Evolutionary conservation across 2,113 vertebrate species (phyloP), one percentile per base, ranked within the genome.

Genomic region (Nesogale talazaci): DNA sequence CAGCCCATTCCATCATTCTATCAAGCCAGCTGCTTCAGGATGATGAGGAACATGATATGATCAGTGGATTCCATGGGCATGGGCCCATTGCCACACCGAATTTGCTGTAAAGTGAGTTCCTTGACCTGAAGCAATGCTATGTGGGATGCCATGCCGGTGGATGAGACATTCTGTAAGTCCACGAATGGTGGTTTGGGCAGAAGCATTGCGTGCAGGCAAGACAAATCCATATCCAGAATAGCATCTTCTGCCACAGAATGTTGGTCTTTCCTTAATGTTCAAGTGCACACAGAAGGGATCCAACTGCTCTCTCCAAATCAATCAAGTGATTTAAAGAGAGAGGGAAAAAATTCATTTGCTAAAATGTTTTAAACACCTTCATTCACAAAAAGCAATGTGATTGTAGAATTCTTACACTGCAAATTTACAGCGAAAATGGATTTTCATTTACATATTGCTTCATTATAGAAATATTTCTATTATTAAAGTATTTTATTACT

Each of bases 391-490:
- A 46, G 25, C 19, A 23, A 34, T 65, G 74, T 34, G 42, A 65
- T 74, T 80, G 79, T 57, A 65, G 56, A 34, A 15, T 42, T 83
- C 87, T 78, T 57, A 70, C 38, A 52, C 14, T 52, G 46, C 10
- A 52, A 70, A 70, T 4, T 36, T 78, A 52, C 52, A 67, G 57
- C 20, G 34, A 86, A 88, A 79, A 56, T 65, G 42, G 6, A 2
- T 65, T 78, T 94, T 88, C 22, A 79, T 3, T 12, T 88, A 84
- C 4, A 88, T 31, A 65, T 6, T 84, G 27, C 34, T 88, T 84
- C 72, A 65, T 52, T 78, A 63, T 16, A 63, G 40, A 36, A 65
- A 84, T 27, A 36, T 63, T 20, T 70, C 52, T 59, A 38, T 69
- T 34, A 38, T 56, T 52, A 57, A 79, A 78, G 57, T 67, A 6